These are phyloP conservation scores for Stigmatopora argus DNA, from an alignment of 2,113 vertebrate species.

Conservation along the genomic window DNA sequence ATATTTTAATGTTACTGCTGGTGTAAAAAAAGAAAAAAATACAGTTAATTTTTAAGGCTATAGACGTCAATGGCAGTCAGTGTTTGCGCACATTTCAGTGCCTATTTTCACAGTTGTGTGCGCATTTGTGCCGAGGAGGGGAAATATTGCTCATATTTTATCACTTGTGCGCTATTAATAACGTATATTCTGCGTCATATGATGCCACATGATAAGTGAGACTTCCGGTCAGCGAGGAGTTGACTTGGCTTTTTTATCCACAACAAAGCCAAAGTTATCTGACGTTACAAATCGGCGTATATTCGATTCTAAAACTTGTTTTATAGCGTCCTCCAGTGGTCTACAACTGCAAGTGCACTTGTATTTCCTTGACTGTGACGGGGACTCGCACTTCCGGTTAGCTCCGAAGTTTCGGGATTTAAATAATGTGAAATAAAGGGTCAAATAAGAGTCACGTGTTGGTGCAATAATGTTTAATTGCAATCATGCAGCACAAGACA, in stretches of 20 bases:
- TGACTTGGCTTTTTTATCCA: not conserved
- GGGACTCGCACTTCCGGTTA: no score
- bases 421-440: not conserved
- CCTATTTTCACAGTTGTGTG: not conserved
- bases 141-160: not conserved
- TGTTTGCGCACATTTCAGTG: no score
- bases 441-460: slow-evolving; percentile 1
- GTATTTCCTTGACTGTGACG: no score
- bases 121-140: not conserved
- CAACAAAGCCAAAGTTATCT: not conserved
- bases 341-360: not conserved
- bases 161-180: not conserved
- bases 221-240: not conserved
- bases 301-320: not conserved
- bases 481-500: slow-evolving; percentile 46
- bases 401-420: no score
- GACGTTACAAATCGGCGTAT: not conserved
- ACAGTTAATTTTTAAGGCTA: no score
- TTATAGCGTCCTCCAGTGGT: not conserved
- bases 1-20: no score
- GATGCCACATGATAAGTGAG: not conserved
- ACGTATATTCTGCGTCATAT: not conserved
- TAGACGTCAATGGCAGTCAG: no score
- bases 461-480: slow-evolving; percentile 50
- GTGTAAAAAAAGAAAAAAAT: no score